Percentiles rank a stretch among this genome's conserved stretches.
Conservation (phyloP, 2,113 vertebrate species). For the Pongo abelii region DNA sequence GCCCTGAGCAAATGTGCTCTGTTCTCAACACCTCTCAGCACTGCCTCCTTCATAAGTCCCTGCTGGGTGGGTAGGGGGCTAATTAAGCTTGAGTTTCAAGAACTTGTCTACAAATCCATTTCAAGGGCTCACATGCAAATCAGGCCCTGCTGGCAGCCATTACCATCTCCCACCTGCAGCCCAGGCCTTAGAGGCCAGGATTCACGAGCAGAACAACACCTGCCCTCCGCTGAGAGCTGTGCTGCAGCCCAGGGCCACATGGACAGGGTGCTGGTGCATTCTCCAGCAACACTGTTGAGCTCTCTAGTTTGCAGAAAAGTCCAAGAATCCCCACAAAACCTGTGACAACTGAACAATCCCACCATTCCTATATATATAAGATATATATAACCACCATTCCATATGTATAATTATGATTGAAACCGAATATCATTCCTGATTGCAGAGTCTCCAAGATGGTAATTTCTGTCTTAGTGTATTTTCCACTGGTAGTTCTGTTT, state of each 20-base stretch:
- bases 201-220: too few relatives aligned
- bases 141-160: slow-evolving; percentile 30
- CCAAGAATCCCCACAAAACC: neutral
- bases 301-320: too few relatives aligned
- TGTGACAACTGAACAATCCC: too few relatives aligned
- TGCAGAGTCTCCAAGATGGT: neutral
- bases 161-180: neutral
- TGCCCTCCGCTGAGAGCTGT: neutral
- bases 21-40: neutral
- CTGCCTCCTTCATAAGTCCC: neutral
- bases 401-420: neutral
- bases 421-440: neutral
- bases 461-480: neutral
- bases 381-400: too few relatives aligned
- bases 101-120: neutral
- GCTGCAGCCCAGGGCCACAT: accelerated
- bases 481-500: neutral
- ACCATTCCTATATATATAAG: too few relatives aligned
- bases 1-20: neutral
- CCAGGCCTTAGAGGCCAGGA: neutral
- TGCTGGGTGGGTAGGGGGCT: neutral
- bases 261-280: accelerated
- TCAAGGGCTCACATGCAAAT: slow-evolving; percentile 35
- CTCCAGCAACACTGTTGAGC: too few relatives aligned
- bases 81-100: slow-evolving; percentile 9